Evolutionary conservation across 2,888 invertebrate genomes (phyloP).

Genomic region (Dynastes hyllus): DNA sequence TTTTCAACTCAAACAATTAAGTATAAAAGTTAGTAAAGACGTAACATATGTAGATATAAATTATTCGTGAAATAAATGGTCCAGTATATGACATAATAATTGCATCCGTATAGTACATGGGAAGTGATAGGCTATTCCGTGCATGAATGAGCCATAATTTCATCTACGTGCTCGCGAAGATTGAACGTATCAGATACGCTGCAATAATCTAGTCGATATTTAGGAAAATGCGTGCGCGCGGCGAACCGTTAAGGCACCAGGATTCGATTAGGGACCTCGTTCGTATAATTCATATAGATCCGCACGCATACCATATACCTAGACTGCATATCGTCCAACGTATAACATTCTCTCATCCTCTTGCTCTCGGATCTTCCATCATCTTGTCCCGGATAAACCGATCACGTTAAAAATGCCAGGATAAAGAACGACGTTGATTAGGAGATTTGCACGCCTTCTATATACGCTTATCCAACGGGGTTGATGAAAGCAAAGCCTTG

Average conservation of each 20-base stretch:
- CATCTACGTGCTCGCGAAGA: slow-evolving; percentile 33
- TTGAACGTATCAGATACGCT: slow-evolving; percentile 41
- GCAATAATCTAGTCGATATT: slow-evolving; percentile 48
- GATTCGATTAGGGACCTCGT: slow-evolving; percentile 42
- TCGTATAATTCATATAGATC: slow-evolving; percentile 30
- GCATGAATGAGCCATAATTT: slow-evolving; percentile 30
- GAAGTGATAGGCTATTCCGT: background rate
- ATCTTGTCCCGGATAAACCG: slow-evolving; percentile 51
- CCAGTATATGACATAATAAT: background rate
- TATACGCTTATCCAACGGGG: slow-evolving; percentile 8
- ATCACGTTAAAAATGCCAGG: slow-evolving; percentile 51
- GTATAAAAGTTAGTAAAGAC: too few species aligned
- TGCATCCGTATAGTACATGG: background rate
- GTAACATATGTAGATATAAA: too few species aligned
- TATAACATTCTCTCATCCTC: slow-evolving; percentile 25
- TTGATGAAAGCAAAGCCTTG: slow-evolving; percentile 24
- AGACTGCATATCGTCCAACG: background rate
- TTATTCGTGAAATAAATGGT: background rate
- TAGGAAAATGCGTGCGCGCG: slow-evolving; percentile 47
- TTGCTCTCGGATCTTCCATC: slow-evolving; percentile 48
- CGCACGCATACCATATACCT: slow-evolving; percentile 9
- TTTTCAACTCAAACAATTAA: too few species aligned
- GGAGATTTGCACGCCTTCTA: slow-evolving; percentile 51
- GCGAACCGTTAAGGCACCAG: slow-evolving; percentile 41
- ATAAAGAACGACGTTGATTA: slow-evolving; percentile 52